These are phyloP conservation scores for Passer domesticus DNA, from an alignment of 2,113 vertebrate species.

Conservation along the genomic window DNA sequence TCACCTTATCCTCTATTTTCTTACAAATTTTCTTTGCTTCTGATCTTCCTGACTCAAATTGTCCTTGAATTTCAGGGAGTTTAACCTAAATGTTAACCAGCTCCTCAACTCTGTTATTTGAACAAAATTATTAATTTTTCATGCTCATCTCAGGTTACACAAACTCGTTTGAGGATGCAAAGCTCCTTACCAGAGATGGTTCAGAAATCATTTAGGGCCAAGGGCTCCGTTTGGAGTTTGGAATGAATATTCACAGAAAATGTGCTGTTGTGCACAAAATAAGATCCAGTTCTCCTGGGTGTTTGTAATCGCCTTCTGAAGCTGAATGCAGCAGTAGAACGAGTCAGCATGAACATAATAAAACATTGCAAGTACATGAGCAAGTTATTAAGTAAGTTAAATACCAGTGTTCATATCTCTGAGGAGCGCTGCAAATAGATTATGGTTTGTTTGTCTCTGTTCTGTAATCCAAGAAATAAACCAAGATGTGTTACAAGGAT, in stretches of 20 bases:
- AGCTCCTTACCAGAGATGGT: neutral
- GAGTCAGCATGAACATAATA: conserved; percentile 14
- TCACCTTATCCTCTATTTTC: neutral
- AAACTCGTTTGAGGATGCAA: neutral
- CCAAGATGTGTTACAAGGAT: neutral
- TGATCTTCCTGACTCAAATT: neutral
- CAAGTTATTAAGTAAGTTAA: conserved; percentile 34
- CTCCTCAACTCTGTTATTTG: neutral
- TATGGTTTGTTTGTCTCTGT: neutral
- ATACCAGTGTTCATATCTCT: neutral
- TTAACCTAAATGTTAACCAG: neutral
- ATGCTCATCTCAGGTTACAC: neutral
- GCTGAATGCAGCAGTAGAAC: neutral
- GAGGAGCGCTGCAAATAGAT: neutral
- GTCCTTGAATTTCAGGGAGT: neutral
- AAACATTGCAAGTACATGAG: neutral
- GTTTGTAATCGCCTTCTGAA: neutral
- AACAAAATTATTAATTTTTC: neutral
- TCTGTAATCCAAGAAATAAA: conserved; percentile 2
- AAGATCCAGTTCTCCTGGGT: neutral
- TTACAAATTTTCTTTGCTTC: neutral
- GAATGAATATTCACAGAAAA: neutral
- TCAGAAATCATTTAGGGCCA: neutral
- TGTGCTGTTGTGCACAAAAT: neutral
- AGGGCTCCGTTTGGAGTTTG: neutral